Evolutionary conservation across 2,888 invertebrate species (phyloP), one percentile per base, ranked within the genome.

Genomic region (Psylliodes chrysocephalus): DNA sequence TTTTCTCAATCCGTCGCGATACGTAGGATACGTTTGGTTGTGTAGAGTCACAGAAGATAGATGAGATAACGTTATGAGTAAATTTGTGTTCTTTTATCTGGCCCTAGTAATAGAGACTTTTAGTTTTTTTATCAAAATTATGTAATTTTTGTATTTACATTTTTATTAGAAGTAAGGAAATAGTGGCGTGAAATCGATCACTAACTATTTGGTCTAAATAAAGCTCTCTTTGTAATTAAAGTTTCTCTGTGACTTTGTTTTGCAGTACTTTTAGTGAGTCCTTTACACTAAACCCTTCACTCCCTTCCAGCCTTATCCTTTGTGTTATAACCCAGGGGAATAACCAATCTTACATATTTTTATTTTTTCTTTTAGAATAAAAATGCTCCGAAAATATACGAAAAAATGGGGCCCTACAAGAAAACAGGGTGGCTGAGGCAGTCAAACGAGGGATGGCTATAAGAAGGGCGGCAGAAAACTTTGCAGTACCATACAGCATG

Each of bases 21-120:
- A 46, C 47, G 60, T 60, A 59, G 51, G 25, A 51, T 59, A 25
- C 53, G 47, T 52, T 63, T 63, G 35, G 59, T 63, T 57, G 63
- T 59, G 28, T 33, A 63, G 47, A 40, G 46, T 63, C 47, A 63
- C 53, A 47, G 35, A 53, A 33, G 33, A 59, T 14, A 59, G 54
- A 47, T 59, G 53, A 59, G 57, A 59, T 14, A 63, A 62, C 30
- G 51, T 56, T 55, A 54, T 55, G 42, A 49, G 56, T 62, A 28
- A 47, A 57, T 57, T 57, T 57, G 47, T 47, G 25, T 57, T 47
- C 57, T 49, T 47, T 57, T 25, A 57, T 49, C 47, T 47, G 49
- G 55, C 49, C 14, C 46, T 49, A 42, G n/a, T 52, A 60, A 18
- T 60, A 60, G 38, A 42, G 25, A 6, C 1, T 17, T 52, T 56